Conservation (phyloP, 2,113 vertebrate species). For the Siphamia tubifer region DNA sequence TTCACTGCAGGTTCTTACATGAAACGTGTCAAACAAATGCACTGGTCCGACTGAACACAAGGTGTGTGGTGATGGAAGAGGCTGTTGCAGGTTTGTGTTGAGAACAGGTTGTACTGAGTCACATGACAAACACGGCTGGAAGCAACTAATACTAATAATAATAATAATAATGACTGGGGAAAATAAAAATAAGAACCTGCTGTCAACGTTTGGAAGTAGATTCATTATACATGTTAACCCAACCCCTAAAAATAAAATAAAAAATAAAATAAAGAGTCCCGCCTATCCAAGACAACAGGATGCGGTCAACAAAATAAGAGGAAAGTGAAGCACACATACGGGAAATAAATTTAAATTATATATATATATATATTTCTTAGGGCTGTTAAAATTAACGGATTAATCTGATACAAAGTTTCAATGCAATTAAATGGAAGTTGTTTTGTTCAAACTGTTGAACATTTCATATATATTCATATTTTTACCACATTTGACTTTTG, state of each 20-base stretch:
- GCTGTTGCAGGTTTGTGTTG: not conserved
- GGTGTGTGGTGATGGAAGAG: not conserved
- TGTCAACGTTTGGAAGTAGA: constrained; percentile 31
- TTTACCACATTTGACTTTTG: too few species aligned
- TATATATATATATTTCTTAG: too few species aligned
- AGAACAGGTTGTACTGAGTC: not conserved
- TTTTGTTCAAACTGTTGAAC: too few species aligned
- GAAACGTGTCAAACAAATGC: not conserved
- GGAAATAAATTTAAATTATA: too few species aligned
- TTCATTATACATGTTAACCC: not conserved
- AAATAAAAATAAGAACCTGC: too few species aligned
- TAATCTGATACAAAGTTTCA: too few species aligned
- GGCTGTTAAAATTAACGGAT: too few species aligned
- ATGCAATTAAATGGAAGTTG: too few species aligned
- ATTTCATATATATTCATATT: too few species aligned
- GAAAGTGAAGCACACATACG: constrained; percentile 64
- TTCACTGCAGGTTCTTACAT: not conserved
- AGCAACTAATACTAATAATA: too few species aligned
- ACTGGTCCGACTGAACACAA: not conserved
- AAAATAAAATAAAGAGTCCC: not conserved
- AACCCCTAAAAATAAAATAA: not conserved
- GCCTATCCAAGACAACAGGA: constrained; percentile 29
- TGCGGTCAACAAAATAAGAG: constrained; percentile 22
- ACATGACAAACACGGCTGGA: not conserved
- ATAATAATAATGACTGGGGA: too few species aligned